phyloP scores from a whole-genome alignment of 1,140 invertebrate genomes.

The Medauroidea extradentata region DNA sequence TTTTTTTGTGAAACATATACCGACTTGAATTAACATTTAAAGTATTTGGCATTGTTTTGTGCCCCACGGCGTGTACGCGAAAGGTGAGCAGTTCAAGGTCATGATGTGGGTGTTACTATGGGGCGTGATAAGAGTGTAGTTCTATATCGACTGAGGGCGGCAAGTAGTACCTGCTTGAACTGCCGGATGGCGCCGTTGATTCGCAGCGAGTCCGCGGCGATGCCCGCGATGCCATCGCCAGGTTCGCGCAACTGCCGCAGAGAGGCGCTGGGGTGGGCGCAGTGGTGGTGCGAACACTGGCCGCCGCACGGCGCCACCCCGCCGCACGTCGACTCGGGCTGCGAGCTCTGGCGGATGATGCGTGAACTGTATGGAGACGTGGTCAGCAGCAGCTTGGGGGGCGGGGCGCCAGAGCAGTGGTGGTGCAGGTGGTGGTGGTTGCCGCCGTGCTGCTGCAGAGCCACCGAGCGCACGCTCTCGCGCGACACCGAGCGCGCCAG shows the following conservation, averaged over 20 bases:
- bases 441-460: slow-evolving; percentile 47
- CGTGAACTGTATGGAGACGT: slow-evolving; percentile 59
- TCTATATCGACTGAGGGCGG: neutral
- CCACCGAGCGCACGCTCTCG: slow-evolving; percentile 56
- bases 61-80: too few relatives aligned
- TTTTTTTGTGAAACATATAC: too few relatives aligned
- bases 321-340: slow-evolving; percentile 67
- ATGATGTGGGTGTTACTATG: too few relatives aligned
- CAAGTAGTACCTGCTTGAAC: slow-evolving; percentile 80
- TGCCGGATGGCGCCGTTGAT: slow-evolving; percentile 95
- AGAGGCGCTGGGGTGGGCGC: slow-evolving; percentile 53
- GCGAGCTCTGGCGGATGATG: slow-evolving; percentile 86
- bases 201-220: slow-evolving; percentile 92
- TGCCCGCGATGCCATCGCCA: slow-evolving; percentile 86
- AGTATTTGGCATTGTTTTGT: too few relatives aligned
- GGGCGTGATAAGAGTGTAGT: too few relatives aligned
- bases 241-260: slow-evolving; percentile 77
- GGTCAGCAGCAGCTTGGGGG: slow-evolving; percentile 57
- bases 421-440: slow-evolving; percentile 41
- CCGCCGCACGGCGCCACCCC: slow-evolving; percentile 23
- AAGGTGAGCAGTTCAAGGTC: too few relatives aligned
- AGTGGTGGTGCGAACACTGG: slow-evolving; percentile 46
- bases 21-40: too few relatives aligned
- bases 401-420: slow-evolving; percentile 24
- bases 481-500: slow-evolving; percentile 65